Evolutionary conservation across 2,797 vertebrate species (phyloP), one percentile per base, ranked within the genome.

Genomic region (Manis javanica): DNA sequence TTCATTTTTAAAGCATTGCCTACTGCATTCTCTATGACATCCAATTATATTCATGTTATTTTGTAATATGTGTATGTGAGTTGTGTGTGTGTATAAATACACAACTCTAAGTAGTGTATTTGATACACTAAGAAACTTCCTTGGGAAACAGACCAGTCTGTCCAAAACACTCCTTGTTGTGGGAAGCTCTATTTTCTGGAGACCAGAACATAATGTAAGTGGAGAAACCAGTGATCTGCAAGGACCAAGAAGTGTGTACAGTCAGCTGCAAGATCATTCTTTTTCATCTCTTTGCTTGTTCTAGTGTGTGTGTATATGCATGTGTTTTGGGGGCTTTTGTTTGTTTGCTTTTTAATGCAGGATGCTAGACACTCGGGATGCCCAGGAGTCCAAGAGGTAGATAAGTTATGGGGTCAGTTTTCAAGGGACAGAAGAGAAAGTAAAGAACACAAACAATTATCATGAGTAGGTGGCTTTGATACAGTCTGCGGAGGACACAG

Each of bases 1-100:
- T 94, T 94, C 26, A 72, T 77, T 95, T 95, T 79, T 68, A 42
- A 91, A 46, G 71, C 13, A 53, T 46, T 90, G 29, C 26, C 9
- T 84, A 34, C 15, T 87, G 16, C 55, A 23, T 68, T 89, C 57
- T 49, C 29, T 34, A 55, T 81, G 42, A 81, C 59, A 84, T 96
- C 34, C 37, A 31, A 11, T 85, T 86, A 83, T 74, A 66, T 34
- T 84, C 7, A 15, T 55, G 15, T 42, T 74, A 59, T 77, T 91
- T 74, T 21, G 87, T 74, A 53, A 21, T 93, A 8, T 90, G 2
- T 61, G 11, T 96, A 2, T 24, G 23, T 19, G 2, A 69, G 2
- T 51, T n/a, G 0, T 63, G 31, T 74, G 15, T 75, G 11, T 89
- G 49, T 87, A 29, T 93, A 46, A 46, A 46, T 46, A 46, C 11